phyloP scores from a whole-genome alignment of 1,140 invertebrate species.

The Drosophila tsacasi region DNA sequence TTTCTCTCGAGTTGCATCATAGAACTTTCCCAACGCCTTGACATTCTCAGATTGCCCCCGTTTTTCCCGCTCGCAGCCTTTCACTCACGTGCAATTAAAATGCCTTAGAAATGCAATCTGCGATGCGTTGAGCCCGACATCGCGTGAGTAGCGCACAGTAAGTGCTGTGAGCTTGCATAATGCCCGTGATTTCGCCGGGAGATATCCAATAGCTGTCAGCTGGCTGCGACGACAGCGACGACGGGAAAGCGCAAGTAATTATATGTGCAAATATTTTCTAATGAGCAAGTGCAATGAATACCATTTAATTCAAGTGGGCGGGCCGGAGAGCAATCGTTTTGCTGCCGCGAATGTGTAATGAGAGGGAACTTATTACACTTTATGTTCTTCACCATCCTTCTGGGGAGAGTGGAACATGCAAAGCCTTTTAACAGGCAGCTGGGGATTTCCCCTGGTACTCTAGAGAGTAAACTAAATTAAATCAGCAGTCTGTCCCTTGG shows the following conservation, averaged over 20 bases:
- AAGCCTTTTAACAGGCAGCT: conserved; percentile 27
- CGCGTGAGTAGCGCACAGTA: conserved; percentile 43
- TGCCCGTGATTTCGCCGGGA: conserved; percentile 26
- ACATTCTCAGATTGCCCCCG: conserved; percentile 37
- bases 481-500: conserved; percentile 1
- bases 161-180: conserved; percentile 45
- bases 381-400: conserved; percentile 2
- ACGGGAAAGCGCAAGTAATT: conserved; percentile 60
- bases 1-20: conserved; percentile 50
- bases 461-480: conserved; percentile 26
- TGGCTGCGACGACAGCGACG: neutral
- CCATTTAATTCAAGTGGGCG: conserved; percentile 63
- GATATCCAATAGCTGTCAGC: conserved; percentile 6
- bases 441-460: conserved; percentile 3
- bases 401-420: conserved; percentile 23
- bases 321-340: conserved; percentile 42
- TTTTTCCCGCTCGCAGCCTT: conserved; percentile 2
- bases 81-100: conserved; percentile 70
- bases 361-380: conserved; percentile 38
- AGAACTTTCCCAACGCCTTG: conserved; percentile 62
- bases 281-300: conserved; percentile 77
- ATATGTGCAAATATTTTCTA: conserved; percentile 79
- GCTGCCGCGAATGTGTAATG: conserved; percentile 53
- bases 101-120: conserved; percentile 71
- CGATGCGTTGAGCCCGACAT: conserved; percentile 35